Evolutionary conservation across 2,797 vertebrate species (phyloP).

Genomic region (Gambusia yucatana): DNA sequence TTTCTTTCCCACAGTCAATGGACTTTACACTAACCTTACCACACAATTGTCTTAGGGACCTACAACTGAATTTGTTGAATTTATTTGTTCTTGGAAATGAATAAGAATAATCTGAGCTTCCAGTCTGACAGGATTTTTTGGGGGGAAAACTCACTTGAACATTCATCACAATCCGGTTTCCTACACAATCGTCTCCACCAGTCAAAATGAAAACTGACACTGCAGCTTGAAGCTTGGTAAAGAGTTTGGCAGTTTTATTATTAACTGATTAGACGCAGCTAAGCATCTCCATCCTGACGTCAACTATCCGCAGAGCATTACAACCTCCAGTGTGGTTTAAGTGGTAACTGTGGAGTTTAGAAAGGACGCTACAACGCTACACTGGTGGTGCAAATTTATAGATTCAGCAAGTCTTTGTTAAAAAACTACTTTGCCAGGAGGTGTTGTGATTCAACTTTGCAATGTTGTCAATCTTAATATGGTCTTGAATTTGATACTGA

Average conservation of each 20-base stretch:
- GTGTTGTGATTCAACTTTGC: not conserved
- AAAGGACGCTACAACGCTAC: not conserved
- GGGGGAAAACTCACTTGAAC: not conserved
- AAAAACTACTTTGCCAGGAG: not conserved
- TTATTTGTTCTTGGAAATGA: not conserved
- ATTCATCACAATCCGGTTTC: not conserved
- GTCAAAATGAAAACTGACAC: slow-evolving; percentile 32
- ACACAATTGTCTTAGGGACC: not conserved
- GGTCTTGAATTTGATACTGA: not conserved
- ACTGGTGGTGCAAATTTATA: not conserved
- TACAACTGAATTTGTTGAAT: no score
- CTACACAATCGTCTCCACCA: slow-evolving; percentile 4
- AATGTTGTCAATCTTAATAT: not conserved
- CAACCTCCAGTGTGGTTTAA: not conserved
- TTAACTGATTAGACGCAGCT: not conserved
- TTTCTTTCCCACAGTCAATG: not conserved
- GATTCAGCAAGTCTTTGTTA: not conserved
- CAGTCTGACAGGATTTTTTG: not conserved
- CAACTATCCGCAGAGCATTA: not conserved
- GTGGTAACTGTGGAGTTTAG: not conserved
- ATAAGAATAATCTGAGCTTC: not conserved
- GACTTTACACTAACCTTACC: not conserved
- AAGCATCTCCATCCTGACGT: not conserved
- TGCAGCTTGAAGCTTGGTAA: slow-evolving; percentile 21
- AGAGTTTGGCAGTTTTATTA: not conserved